phyloP scores from a whole-genome alignment of 92 coral and sea anemone species.

The Desmophyllum pertusum region DNA sequence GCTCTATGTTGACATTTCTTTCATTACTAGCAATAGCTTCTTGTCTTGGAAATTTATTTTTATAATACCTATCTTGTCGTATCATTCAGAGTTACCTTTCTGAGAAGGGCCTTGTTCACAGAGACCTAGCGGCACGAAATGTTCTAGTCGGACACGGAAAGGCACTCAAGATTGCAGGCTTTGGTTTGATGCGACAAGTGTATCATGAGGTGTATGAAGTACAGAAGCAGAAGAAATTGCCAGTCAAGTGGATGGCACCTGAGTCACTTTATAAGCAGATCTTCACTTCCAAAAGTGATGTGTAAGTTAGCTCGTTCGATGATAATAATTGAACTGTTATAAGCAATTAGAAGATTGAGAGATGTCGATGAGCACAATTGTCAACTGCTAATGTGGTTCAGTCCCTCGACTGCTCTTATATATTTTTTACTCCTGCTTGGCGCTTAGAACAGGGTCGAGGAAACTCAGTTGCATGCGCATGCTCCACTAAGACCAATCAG shows the following conservation, averaged over 20 bases:
- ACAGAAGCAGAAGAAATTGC: constrained; percentile 28
- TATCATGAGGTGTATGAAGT: constrained; percentile 40
- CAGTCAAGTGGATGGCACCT: constrained; percentile 46
- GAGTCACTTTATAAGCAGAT: constrained; percentile 29
- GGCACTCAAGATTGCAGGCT: constrained; percentile 35
- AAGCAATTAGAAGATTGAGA: neutral
- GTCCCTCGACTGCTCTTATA: no score
- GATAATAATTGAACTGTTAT: neutral
- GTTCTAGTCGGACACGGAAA: constrained; percentile 43
- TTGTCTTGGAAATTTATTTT: no score
- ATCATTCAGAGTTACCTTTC: constrained; percentile 17
- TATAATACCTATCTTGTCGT: neutral
- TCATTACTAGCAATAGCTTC: no score
- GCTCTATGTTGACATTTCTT: no score
- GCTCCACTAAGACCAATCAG: no score
- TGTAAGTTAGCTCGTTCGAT: neutral
- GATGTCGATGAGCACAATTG: no score
- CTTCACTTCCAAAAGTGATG: constrained; percentile 34
- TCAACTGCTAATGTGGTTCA: neutral
- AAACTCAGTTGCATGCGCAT: no score
- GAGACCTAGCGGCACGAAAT: constrained; percentile 34
- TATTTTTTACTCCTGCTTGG: no score
- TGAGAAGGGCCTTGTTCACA: constrained; percentile 2
- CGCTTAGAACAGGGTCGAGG: no score
- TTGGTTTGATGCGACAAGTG: constrained; percentile 31